Percentiles rank a stretch among this genome's conserved stretches.
phyloP scores from a whole-genome alignment of 2,888 invertebrate species.

The Meiosimyza platycephala region DNA sequence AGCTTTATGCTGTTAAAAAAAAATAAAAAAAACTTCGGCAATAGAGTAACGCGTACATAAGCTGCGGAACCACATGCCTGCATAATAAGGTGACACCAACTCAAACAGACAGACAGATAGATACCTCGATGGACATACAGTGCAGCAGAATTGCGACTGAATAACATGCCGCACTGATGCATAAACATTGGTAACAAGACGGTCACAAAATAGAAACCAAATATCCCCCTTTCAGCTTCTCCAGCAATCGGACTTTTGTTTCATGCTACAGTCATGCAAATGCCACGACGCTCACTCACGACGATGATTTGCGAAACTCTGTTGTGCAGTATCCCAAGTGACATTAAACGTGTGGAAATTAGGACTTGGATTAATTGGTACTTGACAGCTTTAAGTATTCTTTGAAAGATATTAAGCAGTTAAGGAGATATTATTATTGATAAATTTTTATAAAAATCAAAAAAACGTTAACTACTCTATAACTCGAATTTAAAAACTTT shows the following conservation, averaged over 20 bases:
- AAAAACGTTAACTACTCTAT: no score
- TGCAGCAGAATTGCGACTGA: slow-evolving; percentile 5
- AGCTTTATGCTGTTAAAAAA: no score
- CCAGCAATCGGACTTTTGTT: slow-evolving; percentile 21
- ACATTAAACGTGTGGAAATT: slow-evolving; percentile 51
- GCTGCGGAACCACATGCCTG: slow-evolving; percentile 44
- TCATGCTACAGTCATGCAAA: slow-evolving; percentile 32
- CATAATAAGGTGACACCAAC: slow-evolving; percentile 42
- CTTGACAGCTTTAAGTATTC: slow-evolving; percentile 44
- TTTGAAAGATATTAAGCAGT: slow-evolving; percentile 19
- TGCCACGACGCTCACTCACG: slow-evolving; percentile 27
- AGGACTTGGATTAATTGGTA: slow-evolving; percentile 50
- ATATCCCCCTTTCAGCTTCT: background rate
- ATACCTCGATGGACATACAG: slow-evolving; percentile 2
- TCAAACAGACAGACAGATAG: slow-evolving; percentile 16
- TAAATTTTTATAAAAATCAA: no score
- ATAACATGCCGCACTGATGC: slow-evolving; percentile 12
- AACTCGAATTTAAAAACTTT: no score
- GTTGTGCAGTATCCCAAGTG: slow-evolving; percentile 47
- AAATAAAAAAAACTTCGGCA: no score
- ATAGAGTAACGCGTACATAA: slow-evolving; percentile 35
- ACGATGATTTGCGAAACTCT: slow-evolving; percentile 13
- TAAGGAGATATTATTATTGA: background rate
- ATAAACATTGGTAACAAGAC: slow-evolving; percentile 27
- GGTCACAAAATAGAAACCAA: slow-evolving; percentile 1